Base-by-base conservation (phyloP, 2,888 invertebrate species). In the Tiphia femorata region DNA sequence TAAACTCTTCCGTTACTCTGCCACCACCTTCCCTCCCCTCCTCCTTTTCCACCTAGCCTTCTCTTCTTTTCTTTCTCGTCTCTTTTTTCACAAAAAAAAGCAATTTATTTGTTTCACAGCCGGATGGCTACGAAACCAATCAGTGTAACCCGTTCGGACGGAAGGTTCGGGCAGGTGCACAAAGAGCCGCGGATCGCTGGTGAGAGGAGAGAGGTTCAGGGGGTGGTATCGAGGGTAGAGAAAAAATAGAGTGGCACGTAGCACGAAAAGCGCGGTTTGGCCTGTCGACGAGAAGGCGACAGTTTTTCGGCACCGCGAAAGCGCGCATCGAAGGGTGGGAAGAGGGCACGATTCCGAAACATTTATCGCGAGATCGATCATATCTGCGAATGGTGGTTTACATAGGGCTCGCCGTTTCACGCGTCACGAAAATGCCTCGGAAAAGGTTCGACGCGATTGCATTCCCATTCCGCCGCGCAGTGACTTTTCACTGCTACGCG, bases 41-140 rank as follows among this genome's bases (percentile, higher is more conserved):
- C 20, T 19, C 38, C 5, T 19, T n/a, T 40, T 40, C 16, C 8
- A 14, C n/a, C n/a, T 12, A 8, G 8, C 17, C 10, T 4, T 3
- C n/a, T 37, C 17, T 17, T 37, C 19, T 19, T 17, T n/a, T 35
- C 17, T 48, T 62, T 33, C 54, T 66, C 50, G 48, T 69, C 51
- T 62, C 68, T 46, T 66, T n/a, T n/a, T n/a, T n/a, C n/a, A n/a
- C n/a, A n/a, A n/a, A 57, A 46, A 51, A 50, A 54, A 48, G 69
- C 70, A 72, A 70, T 70, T 64, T 70, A 72, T 66, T 72, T 72
- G 70, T 63, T 70, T 70, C 70, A 70, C 72, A 70, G 70, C 44
- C 70, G 56, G 58, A 62, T 69, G 70, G 70, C 63, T 72, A 64
- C 66, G 64, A 69, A 70, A 70, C 72, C 70, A 70, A 70, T 70